Base-by-base conservation (phyloP, 64 coral and sea anemone genomes). In the Trachythela sp. region DNA sequence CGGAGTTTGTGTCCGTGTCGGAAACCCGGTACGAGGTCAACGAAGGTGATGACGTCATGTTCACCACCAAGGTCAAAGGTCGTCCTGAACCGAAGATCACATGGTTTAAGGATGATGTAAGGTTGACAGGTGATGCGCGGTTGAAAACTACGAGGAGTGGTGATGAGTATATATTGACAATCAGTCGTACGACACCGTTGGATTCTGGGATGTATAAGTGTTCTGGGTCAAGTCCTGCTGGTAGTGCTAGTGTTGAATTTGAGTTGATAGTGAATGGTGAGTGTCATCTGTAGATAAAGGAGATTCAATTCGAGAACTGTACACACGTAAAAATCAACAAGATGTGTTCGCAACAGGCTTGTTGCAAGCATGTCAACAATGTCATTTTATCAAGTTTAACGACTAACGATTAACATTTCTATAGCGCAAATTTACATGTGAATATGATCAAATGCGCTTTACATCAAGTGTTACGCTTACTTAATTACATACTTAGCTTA, bases 141-240 rank as follows among this genome's bases (percentile, higher is more conserved):
- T 3, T 80, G 75, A 80, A 80, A 10, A 80, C 33, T 6, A 20
- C 75, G 8, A 30, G 15, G 34, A 80, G 35, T 37, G 75, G 34
- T 8, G 30, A 80, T 39, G 75, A 35, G 9, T 8, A 8, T 80
- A 2, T 39, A 18, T 39, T 80, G 75, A 80, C 2, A 17, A 80
- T 80, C 75, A 80, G 33, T 39, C 75, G 75, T 80, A 29, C 33
- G 31, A 2, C 33, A 13, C 0, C 75, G 11, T 29, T 39, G 75
- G 75, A 80, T 39, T 80, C 75, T 80, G 75, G 75, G 75, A 80
- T 39, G 75, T 80, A 80, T 39, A 80, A 80, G 35, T 80, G 75
- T 80, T 15, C 37, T 13, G 75, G 20, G 15, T 37, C 75, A 80
- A 80, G 75, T 36, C 33, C 75, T 37, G 75, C 75, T 20, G 75